phyloP scores from a whole-genome alignment of 30 jellyfish, hydroid and myxozoan species.

The Pelagia noctiluca region DNA sequence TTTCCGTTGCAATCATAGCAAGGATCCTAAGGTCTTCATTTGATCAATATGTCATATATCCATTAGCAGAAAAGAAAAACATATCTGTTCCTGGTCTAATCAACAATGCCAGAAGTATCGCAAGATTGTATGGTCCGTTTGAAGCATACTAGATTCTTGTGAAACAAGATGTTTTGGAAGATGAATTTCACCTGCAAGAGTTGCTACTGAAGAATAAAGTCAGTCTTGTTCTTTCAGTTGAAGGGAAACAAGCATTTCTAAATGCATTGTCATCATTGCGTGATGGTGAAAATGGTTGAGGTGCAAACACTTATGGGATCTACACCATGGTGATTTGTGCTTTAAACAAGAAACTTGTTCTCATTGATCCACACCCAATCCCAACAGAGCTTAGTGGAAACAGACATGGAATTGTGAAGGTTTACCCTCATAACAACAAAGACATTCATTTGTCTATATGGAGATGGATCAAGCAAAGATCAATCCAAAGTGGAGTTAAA shows the following conservation, averaged over 20 bases:
- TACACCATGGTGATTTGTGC: conserved; percentile 38
- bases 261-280: conserved; percentile 21
- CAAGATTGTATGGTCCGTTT: conserved; percentile 17
- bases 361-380: conserved; percentile 26
- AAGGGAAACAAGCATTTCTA: conserved; percentile 24
- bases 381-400: conserved; percentile 36
- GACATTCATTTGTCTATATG: conserved; percentile 28
- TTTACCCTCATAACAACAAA: conserved; percentile 30
- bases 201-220: conserved; percentile 23
- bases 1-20: conserved; percentile 24
- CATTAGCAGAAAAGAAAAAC: conserved; percentile 25
- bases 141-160: conserved; percentile 25
- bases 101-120: conserved; percentile 15
- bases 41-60: conserved; percentile 12
- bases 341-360: conserved; percentile 17
- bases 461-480: conserved; percentile 34
- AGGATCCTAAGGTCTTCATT: conserved; percentile 34
- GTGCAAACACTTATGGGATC: conserved; percentile 22
- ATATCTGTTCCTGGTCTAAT: conserved; percentile 17
- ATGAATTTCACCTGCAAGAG: conserved; percentile 31
- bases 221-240: conserved; percentile 18
- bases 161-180: conserved; percentile 24
- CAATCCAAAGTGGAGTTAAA: conserved; percentile 10
- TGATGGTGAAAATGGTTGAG: conserved; percentile 25
- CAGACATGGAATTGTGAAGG: conserved; percentile 25